phyloP scores from a whole-genome alignment of 23 tunicate genomes.

The Pegea sp. region DNA sequence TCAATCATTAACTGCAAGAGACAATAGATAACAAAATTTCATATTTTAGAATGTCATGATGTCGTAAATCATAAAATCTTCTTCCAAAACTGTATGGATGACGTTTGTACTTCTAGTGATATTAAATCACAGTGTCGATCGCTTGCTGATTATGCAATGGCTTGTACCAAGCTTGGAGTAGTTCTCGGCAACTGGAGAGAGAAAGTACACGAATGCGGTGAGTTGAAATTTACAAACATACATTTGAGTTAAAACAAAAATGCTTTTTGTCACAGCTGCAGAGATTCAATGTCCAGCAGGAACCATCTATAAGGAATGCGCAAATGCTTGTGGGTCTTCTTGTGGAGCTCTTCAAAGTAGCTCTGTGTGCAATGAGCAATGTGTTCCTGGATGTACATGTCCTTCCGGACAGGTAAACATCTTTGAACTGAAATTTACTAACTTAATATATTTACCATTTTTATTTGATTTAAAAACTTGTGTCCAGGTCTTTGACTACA shows the following conservation, averaged over 20 bases:
- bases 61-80: slow-evolving; percentile 74
- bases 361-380: slow-evolving; percentile 72
- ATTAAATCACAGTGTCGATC: slow-evolving; percentile 58
- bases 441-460: too few species aligned
- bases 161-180: slow-evolving; percentile 86
- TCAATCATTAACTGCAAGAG: background rate
- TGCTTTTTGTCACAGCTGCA: slow-evolving; percentile 16
- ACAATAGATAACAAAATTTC: background rate
- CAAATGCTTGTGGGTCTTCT: slow-evolving; percentile 92
- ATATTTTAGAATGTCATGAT: slow-evolving; percentile 87
- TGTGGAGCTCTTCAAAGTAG: slow-evolving; percentile 84
- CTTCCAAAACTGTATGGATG: slow-evolving; percentile 69
- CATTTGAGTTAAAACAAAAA: background rate
- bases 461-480: too few species aligned
- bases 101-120: slow-evolving; percentile 57
- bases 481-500: slow-evolving; percentile 86
- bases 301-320: slow-evolving; percentile 75
- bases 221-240: background rate
- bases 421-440: too few species aligned
- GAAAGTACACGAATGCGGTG: slow-evolving; percentile 51
- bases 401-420: slow-evolving; percentile 55
- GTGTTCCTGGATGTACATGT: slow-evolving; percentile 95
- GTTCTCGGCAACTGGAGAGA: slow-evolving; percentile 73
- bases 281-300: slow-evolving; percentile 71
- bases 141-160: slow-evolving; percentile 77